Evolutionary conservation across 2,113 vertebrate genomes (phyloP).

Genomic region (Clarias macrocephalus): DNA sequence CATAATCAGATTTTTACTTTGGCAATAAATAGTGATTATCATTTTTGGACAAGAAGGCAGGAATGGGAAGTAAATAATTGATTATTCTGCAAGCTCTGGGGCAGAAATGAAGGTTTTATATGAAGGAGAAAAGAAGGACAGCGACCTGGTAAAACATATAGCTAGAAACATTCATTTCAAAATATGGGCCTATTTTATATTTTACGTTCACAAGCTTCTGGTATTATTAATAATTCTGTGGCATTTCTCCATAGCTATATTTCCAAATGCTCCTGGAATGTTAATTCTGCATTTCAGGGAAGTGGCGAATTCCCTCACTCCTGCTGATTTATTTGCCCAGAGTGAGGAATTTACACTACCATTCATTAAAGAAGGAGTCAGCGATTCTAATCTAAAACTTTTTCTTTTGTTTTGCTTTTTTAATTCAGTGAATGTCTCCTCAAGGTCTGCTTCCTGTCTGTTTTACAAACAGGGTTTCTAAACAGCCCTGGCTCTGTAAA

Average conservation of each 20-base stretch:
- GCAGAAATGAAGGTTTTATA: constrained; percentile 49
- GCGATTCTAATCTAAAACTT: too few relatives aligned
- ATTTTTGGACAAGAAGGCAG: constrained; percentile 46
- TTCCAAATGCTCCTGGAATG: constrained; percentile 1
- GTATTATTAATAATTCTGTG: not conserved
- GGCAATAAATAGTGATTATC: constrained; percentile 42
- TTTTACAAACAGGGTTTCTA: too few relatives aligned
- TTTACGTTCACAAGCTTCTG: not conserved
- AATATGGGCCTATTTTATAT: constrained; percentile 4
- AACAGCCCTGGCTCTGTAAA: too few relatives aligned
- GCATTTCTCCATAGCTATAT: not conserved
- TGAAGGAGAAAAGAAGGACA: constrained; percentile 46
- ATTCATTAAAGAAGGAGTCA: not conserved
- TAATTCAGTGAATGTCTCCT: too few relatives aligned
- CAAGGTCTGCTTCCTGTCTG: too few relatives aligned
- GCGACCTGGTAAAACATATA: constrained; percentile 21
- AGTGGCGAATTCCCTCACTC: not conserved
- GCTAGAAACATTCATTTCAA: constrained; percentile 13
- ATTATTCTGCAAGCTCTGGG: constrained; percentile 46
- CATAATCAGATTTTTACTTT: constrained; percentile 44
- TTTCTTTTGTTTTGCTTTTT: too few relatives aligned
- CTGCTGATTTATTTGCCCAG: not conserved
- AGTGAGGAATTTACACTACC: not conserved
- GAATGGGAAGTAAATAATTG: constrained; percentile 56
- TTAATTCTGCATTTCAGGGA: constrained; percentile 6